Percentiles rank a stretch among this genome's conserved stretches.
Evolutionary conservation across 1,140 invertebrate genomes (phyloP).

Genomic region (Listronotus bonariensis): DNA sequence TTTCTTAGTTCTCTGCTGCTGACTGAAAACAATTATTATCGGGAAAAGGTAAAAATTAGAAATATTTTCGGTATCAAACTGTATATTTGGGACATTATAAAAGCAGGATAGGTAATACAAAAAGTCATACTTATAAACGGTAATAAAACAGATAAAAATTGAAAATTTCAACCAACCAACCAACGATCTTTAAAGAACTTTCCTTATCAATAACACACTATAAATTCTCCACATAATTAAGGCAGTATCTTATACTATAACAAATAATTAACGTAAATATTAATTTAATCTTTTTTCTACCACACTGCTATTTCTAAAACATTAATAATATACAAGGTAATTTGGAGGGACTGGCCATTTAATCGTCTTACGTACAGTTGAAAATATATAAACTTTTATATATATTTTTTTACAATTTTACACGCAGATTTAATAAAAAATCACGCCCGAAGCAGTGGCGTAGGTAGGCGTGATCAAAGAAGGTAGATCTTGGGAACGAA

Average conservation of each 20-base stretch:
- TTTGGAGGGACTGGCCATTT: too few species aligned
- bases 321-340: too few species aligned
- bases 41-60: background rate
- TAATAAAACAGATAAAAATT: background rate
- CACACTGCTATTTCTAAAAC: background rate
- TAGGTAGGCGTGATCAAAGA: too few species aligned
- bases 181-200: conserved; percentile 11
- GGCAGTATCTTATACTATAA: conserved; percentile 14
- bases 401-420: too few species aligned
- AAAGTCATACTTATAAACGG: background rate
- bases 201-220: conserved; percentile 17
- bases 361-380: too few species aligned
- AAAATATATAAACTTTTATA: too few species aligned
- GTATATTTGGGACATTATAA: conserved; percentile 9
- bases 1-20: background rate
- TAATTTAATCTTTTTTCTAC: background rate
- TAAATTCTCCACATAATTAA: conserved; percentile 17
- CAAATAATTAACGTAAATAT: background rate
- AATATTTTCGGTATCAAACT: conserved; percentile 3
- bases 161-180: conserved; percentile 4
- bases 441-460: too few species aligned
- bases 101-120: conserved; percentile 4
- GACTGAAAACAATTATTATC: background rate
- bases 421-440: too few species aligned
- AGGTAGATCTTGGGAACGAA: too few species aligned